phyloP scores from a whole-genome alignment of 2,797 vertebrate genomes.

The Karalla daura region DNA sequence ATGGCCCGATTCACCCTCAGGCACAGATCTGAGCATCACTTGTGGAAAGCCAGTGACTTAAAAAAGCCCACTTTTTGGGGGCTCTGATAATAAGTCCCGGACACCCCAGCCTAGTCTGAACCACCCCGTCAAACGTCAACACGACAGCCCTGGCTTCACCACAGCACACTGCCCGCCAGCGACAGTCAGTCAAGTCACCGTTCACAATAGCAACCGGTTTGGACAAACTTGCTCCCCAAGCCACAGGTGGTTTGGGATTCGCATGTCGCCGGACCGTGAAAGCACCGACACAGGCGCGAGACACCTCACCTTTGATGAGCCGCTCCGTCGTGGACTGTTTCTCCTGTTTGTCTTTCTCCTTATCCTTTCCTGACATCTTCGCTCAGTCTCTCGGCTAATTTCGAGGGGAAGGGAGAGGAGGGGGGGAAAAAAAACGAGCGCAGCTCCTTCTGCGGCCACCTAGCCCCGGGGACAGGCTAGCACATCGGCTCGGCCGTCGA shows the following conservation, averaged over 20 bases:
- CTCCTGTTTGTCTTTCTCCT: conserved; percentile 78
- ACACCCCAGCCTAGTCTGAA: too few species aligned
- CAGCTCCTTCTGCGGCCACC: conserved; percentile 31
- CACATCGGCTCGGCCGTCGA: conserved; percentile 28
- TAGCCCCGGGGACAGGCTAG: conserved; percentile 48
- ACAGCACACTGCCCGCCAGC: background rate
- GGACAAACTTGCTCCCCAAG: background rate
- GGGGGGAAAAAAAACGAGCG: too few species aligned
- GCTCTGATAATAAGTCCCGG: too few species aligned
- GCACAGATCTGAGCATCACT: conserved; percentile 1
- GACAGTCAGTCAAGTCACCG: too few species aligned
- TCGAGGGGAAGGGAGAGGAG: conserved; percentile 11
- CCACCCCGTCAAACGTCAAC: too few species aligned
- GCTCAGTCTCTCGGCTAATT: conserved; percentile 33
- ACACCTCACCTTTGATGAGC: conserved; percentile 86
- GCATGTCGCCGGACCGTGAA: background rate
- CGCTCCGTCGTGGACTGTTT: conserved; percentile 87
- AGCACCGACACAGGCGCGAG: background rate
- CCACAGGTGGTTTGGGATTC: conserved; percentile 57
- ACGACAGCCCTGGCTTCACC: too few species aligned
- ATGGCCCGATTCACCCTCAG: background rate
- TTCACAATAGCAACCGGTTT: background rate
- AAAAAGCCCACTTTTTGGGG: background rate
- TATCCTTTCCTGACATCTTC: conserved; percentile 85
- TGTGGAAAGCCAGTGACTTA: background rate